These are phyloP conservation scores for Cryptomyrus ogoouensis DNA, from an alignment of 2,113 vertebrate genomes.

Conservation along the genomic window DNA sequence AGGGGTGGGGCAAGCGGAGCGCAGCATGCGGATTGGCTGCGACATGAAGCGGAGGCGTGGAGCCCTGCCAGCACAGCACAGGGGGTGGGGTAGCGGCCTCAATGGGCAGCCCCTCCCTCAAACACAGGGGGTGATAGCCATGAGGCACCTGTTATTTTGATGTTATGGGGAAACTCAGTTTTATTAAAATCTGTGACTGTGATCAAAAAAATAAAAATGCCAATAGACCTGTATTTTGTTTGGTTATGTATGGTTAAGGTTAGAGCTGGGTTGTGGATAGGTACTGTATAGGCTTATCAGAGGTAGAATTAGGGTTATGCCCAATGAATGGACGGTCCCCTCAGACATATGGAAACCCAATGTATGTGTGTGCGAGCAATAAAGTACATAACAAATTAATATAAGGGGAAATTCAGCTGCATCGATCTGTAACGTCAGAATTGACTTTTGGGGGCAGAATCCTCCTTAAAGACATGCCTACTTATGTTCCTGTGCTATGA, in stretches of 20 bases:
- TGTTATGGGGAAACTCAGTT: not conserved
- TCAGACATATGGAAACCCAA: not conserved
- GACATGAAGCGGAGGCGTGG: not conserved
- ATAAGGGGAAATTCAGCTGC: not conserved
- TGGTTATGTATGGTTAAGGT: not conserved
- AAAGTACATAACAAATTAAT: not conserved
- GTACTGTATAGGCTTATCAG: not conserved
- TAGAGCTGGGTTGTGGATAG: not conserved
- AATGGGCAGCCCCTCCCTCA: not conserved
- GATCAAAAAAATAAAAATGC: not conserved
- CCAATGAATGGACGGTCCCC: not conserved
- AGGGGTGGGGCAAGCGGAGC: not conserved
- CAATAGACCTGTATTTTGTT: not conserved
- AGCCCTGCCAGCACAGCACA: not conserved
- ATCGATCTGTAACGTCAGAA: not conserved
- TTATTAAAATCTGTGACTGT: not conserved
- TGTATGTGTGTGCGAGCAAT: not conserved
- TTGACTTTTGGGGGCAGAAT: not conserved
- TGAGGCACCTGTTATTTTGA: not conserved
- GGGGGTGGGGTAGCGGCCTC: not conserved
- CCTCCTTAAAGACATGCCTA: not conserved
- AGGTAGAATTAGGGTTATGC: not conserved
- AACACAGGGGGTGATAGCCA: not conserved
- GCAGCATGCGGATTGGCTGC: not conserved
- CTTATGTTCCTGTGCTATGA: not conserved